Conservation (phyloP, 2,888 invertebrate species). For the Caenorhabditis becei region DNA sequence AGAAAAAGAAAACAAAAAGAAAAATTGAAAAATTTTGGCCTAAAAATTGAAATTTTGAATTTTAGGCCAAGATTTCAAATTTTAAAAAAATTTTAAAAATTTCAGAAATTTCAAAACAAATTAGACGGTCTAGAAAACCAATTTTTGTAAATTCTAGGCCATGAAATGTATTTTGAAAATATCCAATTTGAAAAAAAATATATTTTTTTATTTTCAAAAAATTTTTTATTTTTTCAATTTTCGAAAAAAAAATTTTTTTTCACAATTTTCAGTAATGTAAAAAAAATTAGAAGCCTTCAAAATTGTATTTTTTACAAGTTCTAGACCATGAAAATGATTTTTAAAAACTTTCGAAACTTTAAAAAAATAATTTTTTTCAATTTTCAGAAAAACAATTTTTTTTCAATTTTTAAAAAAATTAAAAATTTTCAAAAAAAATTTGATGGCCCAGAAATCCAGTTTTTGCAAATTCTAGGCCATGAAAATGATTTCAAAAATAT, state of each 20-base stretch:
- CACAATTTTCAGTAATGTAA: too few species aligned
- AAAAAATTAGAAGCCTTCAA: too few species aligned
- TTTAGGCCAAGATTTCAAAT: too few species aligned
- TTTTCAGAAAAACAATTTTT: conserved; percentile 1
- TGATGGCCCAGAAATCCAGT: too few species aligned
- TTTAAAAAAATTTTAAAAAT: neutral
- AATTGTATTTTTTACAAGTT: too few species aligned
- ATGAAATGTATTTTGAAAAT: neutral
- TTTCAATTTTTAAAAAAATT: neutral
- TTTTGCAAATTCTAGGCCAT: too few species aligned
- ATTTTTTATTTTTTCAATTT: neutral
- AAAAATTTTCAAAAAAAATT: neutral
- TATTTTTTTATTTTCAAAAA: too few species aligned
- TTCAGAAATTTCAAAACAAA: too few species aligned
- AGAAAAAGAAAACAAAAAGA: too few species aligned
- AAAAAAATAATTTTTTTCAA: neutral
- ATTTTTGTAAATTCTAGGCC: too few species aligned
- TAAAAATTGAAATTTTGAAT: neutral
- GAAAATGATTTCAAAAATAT: neutral
- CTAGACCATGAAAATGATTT: neutral
- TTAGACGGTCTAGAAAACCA: neutral
- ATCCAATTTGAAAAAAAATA: neutral
- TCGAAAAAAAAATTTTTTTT: neutral
- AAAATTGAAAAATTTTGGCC: too few species aligned
- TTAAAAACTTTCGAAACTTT: too few species aligned